These are phyloP conservation scores for Myotis pilosus DNA, from an alignment of 2,797 vertebrate genomes.

Conservation along the genomic window DNA sequence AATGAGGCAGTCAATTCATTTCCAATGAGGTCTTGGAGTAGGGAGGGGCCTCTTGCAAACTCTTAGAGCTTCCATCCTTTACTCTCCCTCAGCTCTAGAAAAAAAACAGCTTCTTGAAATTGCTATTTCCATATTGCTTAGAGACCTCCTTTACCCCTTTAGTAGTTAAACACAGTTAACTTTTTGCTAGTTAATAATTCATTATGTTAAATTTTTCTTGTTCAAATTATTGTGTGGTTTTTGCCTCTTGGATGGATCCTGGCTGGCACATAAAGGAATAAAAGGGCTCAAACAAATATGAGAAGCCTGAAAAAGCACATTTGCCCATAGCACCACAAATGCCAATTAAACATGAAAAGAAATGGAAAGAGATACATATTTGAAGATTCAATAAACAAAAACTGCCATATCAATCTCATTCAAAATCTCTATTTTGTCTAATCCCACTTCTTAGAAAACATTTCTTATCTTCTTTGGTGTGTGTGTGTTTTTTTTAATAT, in stretches of 20 bases:
- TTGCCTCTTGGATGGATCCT: neutral
- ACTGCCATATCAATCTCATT: neutral
- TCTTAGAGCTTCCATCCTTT: neutral
- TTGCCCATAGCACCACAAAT: neutral
- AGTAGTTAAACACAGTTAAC: neutral
- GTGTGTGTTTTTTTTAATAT: neutral
- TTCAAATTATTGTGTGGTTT: conserved; percentile 25
- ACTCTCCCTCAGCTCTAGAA: neutral
- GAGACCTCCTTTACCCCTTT: neutral
- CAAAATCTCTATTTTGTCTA: conserved; percentile 27
- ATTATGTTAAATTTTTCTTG: neutral
- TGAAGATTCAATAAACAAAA: conserved; percentile 39
- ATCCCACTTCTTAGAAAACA: conserved; percentile 47
- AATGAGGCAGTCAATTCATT: neutral
- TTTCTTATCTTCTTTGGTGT: neutral
- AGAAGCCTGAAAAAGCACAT: neutral
- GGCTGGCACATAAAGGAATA: neutral
- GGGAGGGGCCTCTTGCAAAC: neutral
- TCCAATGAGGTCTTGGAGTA: neutral
- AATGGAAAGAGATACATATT: neutral
- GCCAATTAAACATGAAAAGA: neutral
- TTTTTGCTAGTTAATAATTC: conserved; percentile 8
- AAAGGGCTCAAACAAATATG: neutral
- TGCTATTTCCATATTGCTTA: neutral
- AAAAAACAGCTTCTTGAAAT: neutral